phyloP scores from a whole-genome alignment of 2,797 vertebrate genomes.

The Intellagama lesueurii region DNA sequence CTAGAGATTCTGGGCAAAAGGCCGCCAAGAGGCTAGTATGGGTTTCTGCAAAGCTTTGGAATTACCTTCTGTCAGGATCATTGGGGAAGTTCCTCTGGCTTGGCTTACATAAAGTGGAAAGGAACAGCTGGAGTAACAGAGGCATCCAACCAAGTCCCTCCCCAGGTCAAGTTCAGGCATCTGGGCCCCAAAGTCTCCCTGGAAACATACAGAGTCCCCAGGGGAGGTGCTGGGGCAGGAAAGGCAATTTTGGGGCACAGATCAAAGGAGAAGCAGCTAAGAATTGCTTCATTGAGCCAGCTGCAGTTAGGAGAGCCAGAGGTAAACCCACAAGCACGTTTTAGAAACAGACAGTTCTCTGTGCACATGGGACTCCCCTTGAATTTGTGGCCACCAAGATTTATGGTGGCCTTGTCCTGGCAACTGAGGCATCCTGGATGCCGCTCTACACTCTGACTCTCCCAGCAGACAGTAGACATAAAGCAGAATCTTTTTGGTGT shows the following conservation, averaged over 20 bases:
- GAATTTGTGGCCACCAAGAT: too few relatives aligned
- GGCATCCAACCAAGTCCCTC: neutral
- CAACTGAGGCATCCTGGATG: too few relatives aligned
- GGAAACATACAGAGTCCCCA: neutral
- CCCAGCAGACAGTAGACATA: too few relatives aligned
- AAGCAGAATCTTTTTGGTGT: too few relatives aligned
- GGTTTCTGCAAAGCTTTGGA: neutral
- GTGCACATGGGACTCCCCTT: too few relatives aligned
- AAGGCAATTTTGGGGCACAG: neutral
- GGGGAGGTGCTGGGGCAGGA: neutral
- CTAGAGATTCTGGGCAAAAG: constrained; percentile 4
- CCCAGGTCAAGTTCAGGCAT: neutral
- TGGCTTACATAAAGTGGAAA: neutral
- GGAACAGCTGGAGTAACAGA: constrained; percentile 10
- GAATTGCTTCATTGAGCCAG: neutral
- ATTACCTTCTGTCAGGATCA: neutral
- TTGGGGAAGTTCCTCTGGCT: neutral
- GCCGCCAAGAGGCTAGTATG: rapidly evolving
- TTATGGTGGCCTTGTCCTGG: neutral
- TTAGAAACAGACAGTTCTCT: too few relatives aligned
- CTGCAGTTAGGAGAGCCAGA: neutral
- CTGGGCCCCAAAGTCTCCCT: neutral
- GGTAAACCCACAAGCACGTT: too few relatives aligned
- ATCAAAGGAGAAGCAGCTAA: neutral
- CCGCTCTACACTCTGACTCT: too few relatives aligned